A percentile compares a stretch with the other conserved stretches of the same genome.
Evolutionary conservation across 2,113 vertebrate genomes (phyloP).

Genomic region (Coregonus clupeaformis): DNA sequence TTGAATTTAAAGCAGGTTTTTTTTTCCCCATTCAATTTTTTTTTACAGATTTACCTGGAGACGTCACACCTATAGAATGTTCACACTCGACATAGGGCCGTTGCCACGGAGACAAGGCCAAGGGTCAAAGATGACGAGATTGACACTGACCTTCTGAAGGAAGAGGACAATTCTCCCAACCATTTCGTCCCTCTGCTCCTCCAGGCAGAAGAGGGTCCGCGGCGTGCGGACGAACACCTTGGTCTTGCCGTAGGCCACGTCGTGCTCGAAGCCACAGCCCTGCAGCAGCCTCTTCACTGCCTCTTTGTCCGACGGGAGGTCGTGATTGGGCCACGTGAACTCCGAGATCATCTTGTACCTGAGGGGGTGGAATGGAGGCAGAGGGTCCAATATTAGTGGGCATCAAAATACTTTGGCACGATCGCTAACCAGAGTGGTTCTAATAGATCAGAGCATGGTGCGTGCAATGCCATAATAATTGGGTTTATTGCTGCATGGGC

Average conservation of each 20-base stretch:
- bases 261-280: slow-evolving; percentile 86
- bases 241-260: slow-evolving; percentile 92
- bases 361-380: not conserved
- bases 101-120: not conserved
- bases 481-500: too few species aligned
- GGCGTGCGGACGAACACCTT: slow-evolving; percentile 97
- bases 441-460: too few species aligned
- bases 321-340: slow-evolving; percentile 97
- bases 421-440: too few species aligned
- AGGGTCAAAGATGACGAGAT: not conserved
- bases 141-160: slow-evolving; percentile 90
- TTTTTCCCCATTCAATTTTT: too few species aligned
- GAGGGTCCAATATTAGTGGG: too few species aligned
- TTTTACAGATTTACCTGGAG: too few species aligned
- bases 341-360: slow-evolving; percentile 99
- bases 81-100: not conserved
- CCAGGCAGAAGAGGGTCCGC: slow-evolving; percentile 89
- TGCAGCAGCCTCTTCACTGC: slow-evolving; percentile 88
- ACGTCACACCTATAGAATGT: not conserved
- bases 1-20: too few species aligned
- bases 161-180: slow-evolving; percentile 92
- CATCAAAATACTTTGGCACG: too few species aligned
- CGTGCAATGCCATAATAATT: too few species aligned
- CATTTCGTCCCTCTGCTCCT: slow-evolving; percentile 90
- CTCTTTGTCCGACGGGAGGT: slow-evolving; percentile 85